A percentile compares a stretch with the other conserved stretches of the same genome.
Evolutionary conservation across 1,140 invertebrate genomes (phyloP).

Genomic region (Heterodera carotae): DNA sequence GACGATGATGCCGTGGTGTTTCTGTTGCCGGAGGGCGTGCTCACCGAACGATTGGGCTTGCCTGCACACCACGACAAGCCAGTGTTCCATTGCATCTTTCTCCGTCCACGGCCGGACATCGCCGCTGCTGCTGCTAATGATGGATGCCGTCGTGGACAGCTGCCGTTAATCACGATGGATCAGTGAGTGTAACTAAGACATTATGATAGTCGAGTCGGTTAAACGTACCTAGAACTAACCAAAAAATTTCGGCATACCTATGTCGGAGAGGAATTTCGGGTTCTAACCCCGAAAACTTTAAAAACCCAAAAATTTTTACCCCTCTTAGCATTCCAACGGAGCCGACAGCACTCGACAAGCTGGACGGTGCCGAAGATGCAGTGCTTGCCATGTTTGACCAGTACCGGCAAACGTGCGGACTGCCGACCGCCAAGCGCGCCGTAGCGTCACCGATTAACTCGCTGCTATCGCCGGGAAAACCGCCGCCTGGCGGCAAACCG

Average conservation of each 20-base stretch:
- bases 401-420: slow-evolving; percentile 3
- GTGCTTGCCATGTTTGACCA: neutral
- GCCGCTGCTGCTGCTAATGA: no score
- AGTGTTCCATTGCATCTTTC: slow-evolving; percentile 23
- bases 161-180: slow-evolving; percentile 10
- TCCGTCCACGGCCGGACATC: neutral
- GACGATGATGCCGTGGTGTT: slow-evolving; percentile 11
- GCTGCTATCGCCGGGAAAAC: slow-evolving; percentile 12
- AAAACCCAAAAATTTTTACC: neutral
- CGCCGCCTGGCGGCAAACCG: slow-evolving; percentile 15
- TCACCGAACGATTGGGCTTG: slow-evolving; percentile 11
- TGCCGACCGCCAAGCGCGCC: slow-evolving; percentile 4
- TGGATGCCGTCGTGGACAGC: neutral
- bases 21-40: slow-evolving; percentile 12
- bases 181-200: neutral
- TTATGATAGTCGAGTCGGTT: neutral
- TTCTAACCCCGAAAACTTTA: neutral
- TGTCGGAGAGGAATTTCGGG: no score
- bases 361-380: neutral
- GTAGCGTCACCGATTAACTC: neutral
- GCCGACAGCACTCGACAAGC: neutral
- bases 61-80: slow-evolving; percentile 3
- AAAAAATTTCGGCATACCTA: no score
- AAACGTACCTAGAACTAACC: no score
- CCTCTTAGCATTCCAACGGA: neutral